These are phyloP conservation scores for Mesitornis unicolor DNA, from an alignment of 2,113 vertebrate genomes.

Conservation along the genomic window DNA sequence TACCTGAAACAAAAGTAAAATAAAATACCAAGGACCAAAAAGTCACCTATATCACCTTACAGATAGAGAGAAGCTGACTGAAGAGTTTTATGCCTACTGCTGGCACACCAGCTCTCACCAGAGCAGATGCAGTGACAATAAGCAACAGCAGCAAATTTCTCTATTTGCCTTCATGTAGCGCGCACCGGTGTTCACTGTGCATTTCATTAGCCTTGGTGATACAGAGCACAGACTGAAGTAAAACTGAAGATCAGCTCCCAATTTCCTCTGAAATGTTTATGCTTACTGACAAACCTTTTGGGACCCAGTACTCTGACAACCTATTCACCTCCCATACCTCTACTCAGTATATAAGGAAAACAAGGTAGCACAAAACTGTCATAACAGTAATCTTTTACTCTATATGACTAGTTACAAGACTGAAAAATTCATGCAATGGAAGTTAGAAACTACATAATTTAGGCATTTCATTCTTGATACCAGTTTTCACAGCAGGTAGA, in stretches of 20 bases:
- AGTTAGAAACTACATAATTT: neutral
- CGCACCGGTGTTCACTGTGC: too few species aligned
- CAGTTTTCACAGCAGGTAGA: neutral
- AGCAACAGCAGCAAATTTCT: neutral
- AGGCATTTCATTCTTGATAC: neutral
- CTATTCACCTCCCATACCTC: neutral
- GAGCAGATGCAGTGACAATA: neutral
- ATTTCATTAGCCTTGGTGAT: neutral
- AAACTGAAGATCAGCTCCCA: neutral
- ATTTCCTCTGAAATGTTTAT: neutral
- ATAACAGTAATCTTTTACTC: neutral
- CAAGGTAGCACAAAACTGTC: neutral
- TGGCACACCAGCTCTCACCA: neutral
- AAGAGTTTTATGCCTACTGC: neutral
- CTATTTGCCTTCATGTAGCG: accelerated
- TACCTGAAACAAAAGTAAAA: neutral
- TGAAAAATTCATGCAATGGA: neutral
- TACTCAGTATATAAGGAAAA: neutral
- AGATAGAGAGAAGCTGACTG: neutral
- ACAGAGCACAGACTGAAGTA: neutral
- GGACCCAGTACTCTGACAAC: neutral
- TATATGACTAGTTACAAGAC: neutral
- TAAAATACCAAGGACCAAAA: neutral
- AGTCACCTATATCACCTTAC: neutral
- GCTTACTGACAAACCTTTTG: neutral